Conservation (phyloP, 1,140 invertebrate species). For the Panagrolaimus sp. region DNA sequence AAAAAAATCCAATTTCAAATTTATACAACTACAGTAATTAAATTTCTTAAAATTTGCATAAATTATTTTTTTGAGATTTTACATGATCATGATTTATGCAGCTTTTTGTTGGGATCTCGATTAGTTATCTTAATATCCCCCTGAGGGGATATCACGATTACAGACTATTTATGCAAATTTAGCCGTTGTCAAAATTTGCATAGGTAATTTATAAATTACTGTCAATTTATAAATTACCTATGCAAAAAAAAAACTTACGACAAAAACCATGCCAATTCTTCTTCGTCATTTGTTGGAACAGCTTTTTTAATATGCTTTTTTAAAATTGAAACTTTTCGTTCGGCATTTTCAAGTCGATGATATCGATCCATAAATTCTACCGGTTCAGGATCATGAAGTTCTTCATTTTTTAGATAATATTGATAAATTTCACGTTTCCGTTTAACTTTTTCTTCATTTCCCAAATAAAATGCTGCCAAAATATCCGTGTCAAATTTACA, state of each 20-base stretch:
- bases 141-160: no score
- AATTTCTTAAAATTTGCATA: conserved; percentile 37
- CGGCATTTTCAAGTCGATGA: conserved; percentile 73
- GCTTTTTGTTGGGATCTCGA: no score
- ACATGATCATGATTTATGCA: no score
- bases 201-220: no score
- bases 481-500: conserved; percentile 64
- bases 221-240: no score
- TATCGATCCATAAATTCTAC: conserved; percentile 75
- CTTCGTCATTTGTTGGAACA: conserved; percentile 49
- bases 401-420: conserved; percentile 21
- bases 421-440: conserved; percentile 26
- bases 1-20: no score
- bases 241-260: conserved; percentile 8
- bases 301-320: conserved; percentile 71
- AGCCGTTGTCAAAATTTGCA: background rate
- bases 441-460: conserved; percentile 61
- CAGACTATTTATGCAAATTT: no score
- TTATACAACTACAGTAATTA: conserved; percentile 4
- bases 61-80: background rate
- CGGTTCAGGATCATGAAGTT: conserved; percentile 70
- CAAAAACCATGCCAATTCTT: background rate
- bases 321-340: conserved; percentile 67
- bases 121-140: no score
- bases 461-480: conserved; percentile 73